Evolutionary conservation across 2,113 vertebrate species (phyloP).

Genomic region (Cebidichthys violaceus): DNA sequence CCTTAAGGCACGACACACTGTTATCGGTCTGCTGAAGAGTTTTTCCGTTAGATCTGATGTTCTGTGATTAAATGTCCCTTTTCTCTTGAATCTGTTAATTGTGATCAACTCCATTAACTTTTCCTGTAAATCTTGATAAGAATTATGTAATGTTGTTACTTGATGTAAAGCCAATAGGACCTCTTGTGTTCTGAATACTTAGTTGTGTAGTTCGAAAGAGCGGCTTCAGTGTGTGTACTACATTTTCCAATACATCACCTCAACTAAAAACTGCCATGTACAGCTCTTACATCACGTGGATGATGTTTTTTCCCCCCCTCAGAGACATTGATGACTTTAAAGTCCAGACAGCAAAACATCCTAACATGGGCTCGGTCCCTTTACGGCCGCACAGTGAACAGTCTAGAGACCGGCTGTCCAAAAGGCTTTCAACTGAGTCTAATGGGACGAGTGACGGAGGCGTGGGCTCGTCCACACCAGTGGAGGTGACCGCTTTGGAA

Average conservation of each 20-base stretch:
- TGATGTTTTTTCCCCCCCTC: constrained; percentile 8
- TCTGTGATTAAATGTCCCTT: neutral
- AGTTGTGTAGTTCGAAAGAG: neutral
- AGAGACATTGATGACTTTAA: constrained; percentile 84
- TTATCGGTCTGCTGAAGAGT: neutral
- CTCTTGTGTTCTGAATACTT: neutral
- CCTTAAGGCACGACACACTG: neutral
- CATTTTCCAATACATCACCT: neutral
- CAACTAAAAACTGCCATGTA: neutral
- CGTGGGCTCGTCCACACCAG: constrained; percentile 80
- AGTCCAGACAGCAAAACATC: constrained; percentile 84
- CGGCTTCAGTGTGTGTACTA: neutral
- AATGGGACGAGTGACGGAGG: constrained; percentile 88
- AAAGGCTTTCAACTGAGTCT: constrained; percentile 84
- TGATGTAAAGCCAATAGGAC: neutral
- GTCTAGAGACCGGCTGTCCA: constrained; percentile 78
- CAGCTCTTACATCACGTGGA: neutral
- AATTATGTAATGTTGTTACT: neutral
- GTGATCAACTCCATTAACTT: neutral
- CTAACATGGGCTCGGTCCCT: constrained; percentile 70
- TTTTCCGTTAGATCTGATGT: constrained; percentile 3
- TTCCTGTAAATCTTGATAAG: neutral
- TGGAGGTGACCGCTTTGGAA: constrained; percentile 91
- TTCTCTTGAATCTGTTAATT: constrained; percentile 13
- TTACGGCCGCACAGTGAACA: constrained; percentile 79